Evolutionary conservation across 2,888 invertebrate species (phyloP), one percentile per base, ranked within the genome.

Genomic region (Sericinus montela): DNA sequence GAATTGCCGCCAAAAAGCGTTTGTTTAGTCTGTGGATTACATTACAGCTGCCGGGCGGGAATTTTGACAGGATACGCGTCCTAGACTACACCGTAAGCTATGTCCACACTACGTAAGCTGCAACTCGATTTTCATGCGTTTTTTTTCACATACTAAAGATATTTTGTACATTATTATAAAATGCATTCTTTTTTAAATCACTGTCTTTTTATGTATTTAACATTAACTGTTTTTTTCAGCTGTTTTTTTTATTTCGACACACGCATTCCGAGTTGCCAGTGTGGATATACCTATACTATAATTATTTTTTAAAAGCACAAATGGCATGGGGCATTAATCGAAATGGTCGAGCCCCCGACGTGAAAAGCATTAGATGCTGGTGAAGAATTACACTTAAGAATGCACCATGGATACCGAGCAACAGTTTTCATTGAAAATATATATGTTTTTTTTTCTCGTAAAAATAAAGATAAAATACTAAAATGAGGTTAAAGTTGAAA

Each of bases 311-410:
- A 80, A 80, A 84, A 85, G 85, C 85, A 85, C 85, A 67, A 76
- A 76, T 76, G 81, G 84, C 80, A 65, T 60, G 63, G 67, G 75
- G 63, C 64, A 55, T 44, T 48, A 11, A 46, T 44, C 48, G 56
- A 53, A 51, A 58, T 58, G 51, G 48, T 55, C 54, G 43, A 50
- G 55, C 53, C 57, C 66, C 70, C 71, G 62, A 69, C 64, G 67
- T 60, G 63, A 65, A 58, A 79, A 85, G 85, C 85, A 85, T 85
- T 69, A 74, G 67, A 86, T 85, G 85, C 85, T 69, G 59, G 62
- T 63, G 55, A 48, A 63, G 58, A 61, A 61, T 60, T 55, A 53
- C 57, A 56, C 46, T 54, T 54, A 62, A 60, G 46, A 66, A 70
- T 62, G 77, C 76, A 77, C 77, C 77, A 71, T 60, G 60, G 41